Evolutionary conservation across 2,113 vertebrate species (phyloP), one percentile per base, ranked within the genome.

Genomic region (Seriola aureovittata): DNA sequence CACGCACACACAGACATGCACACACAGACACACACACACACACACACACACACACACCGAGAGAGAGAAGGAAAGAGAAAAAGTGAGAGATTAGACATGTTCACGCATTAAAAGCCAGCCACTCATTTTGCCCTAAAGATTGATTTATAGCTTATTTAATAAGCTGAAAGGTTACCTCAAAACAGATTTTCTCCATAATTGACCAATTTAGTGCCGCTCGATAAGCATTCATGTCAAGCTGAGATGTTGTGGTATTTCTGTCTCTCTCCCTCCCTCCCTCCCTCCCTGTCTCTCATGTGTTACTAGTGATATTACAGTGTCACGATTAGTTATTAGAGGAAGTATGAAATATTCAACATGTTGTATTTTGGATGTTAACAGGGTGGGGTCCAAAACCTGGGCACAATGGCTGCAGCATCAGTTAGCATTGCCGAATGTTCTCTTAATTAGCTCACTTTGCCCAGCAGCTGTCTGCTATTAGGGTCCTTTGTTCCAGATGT

Each of bases 401-500:
- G 60, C 80, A 84, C 84, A 82, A 84, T 91, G 65, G 81, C 87
- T 87, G 60, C 87, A 71, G 86, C 90, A 88, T 93, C 88, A 91
- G 88, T 91, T 94, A 91, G 85, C 88, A 85, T 83, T 81, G 78
- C 82, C 85, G 79, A 93, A 87, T 85, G 88, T 90, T 88, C 88
- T 73, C 67, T 88, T 94, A 93, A 95, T 94, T 93, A 91, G 85
- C 86, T 89, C 89, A 91, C 88, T 93, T 90, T 91, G 82, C 83
- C 83, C 86, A 92, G 89, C 95, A 95, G 93, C 94, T 96, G 94
- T 94, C 93, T 92, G 92, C 92, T 93, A 93, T 95, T 95, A 95
- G 91, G 58, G 75, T 54, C 85, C 90, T 94, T 94, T 94, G 91
- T 95, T 94, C 94, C 95, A 95, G 95, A 93, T 94, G 92, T 95